Base-by-base conservation (phyloP, 2,113 vertebrate genomes). In the Anseranas semipalmata region DNA sequence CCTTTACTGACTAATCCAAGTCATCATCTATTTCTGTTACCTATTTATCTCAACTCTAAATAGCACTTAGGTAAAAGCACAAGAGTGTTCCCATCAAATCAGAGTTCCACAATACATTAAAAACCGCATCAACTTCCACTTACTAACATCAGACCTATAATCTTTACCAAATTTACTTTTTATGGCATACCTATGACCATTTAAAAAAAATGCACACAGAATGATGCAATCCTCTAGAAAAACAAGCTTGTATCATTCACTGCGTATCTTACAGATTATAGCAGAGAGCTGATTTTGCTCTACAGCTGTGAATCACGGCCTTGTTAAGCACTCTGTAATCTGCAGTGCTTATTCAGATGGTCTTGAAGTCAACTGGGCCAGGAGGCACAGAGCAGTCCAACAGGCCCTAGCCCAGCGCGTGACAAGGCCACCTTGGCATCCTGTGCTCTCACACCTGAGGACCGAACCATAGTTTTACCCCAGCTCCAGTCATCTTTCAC, bases 71-170 rank as follows among this genome's bases (percentile, higher is more conserved):
- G 52, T 81, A 90, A 87, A 89, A 96, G 52, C 41, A 86, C 46
- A 59, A 52, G 15, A 84, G 86, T 19, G 15, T 65, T 87, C 43
- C 76, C 60, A 88, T 91, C 70, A 85, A 81, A 84, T 59, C 30
- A 73, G 82, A 76, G 39, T 80, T 94, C 67, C 53, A 37, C n/a
- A 90, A 90, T 20, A 88, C 67, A 94, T 83, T 93, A 95, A 85
- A 95, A 93, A 60, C 4, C 12, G 58, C 43, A 91, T 83, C 85
- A 86, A 75, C 45, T 79, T 86, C 58, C 82, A 86, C 88, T 79
- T 91, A 65, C 48, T 79, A 94, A 93, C 39, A 79, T 65, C 48
- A 90, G 50, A 85, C 35, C 53, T 60, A 83, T 68, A 83, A 73
- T 37, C 88, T 73, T 60, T 79, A 92, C 35, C 30, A 56, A 90